Percentiles rank a stretch among this genome's conserved stretches.
These are phyloP conservation scores for Dendrophyllia cribrosa DNA, from an alignment of 64 coral and sea anemone species.

Conservation along the genomic window DNA sequence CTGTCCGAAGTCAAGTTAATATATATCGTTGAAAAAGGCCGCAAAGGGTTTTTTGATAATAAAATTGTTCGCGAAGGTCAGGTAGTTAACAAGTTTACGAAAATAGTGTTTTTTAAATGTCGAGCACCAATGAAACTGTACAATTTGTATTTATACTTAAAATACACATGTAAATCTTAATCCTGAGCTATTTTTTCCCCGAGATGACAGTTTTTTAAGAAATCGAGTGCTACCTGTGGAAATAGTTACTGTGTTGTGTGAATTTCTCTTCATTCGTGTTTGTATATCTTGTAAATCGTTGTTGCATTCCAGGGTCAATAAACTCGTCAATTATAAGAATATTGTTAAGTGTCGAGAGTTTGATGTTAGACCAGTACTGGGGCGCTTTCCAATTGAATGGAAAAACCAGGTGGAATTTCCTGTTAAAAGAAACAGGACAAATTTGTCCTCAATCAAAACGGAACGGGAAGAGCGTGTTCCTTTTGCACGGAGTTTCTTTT, in stretches of 20 bases:
- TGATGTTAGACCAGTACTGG: no score
- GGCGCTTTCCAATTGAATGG: background rate
- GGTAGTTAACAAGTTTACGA: background rate
- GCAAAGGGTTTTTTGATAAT: background rate
- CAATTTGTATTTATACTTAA: slow-evolving; percentile 41
- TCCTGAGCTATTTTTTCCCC: slow-evolving; percentile 5
- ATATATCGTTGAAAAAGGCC: background rate
- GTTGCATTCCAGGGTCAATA: slow-evolving; percentile 35
- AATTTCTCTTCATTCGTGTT: background rate
- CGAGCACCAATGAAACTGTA: background rate
- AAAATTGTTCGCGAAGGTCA: background rate
- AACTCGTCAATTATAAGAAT: slow-evolving; percentile 22
- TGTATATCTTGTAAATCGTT: slow-evolving; percentile 25
- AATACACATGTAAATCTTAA: slow-evolving; percentile 31
- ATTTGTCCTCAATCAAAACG: no score
- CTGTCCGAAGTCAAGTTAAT: background rate
- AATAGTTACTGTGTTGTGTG: background rate
- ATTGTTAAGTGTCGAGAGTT: background rate
- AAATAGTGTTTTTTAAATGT: slow-evolving; percentile 11
- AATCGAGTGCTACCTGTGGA: background rate
- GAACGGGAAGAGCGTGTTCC: no score
- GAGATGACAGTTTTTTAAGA: slow-evolving; percentile 22
- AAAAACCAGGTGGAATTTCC: no score
- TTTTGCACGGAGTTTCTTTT: no score
- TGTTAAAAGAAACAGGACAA: no score